These are phyloP conservation scores for Drosophila nr. perissopoda DNA, from an alignment of 2,888 invertebrate genomes.

Conservation along the genomic window DNA sequence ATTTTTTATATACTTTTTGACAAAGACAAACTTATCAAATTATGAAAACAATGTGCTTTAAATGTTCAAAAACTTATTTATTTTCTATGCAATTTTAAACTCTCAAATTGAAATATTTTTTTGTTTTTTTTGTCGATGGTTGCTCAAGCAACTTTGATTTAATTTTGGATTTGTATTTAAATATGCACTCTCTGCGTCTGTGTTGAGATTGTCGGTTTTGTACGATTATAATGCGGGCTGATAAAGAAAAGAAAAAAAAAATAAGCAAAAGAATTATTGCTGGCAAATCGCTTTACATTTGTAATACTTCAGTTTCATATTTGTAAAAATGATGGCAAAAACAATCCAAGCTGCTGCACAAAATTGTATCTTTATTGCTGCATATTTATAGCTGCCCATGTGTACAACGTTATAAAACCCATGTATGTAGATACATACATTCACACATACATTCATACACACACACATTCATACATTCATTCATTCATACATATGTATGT, in stretches of 20 bases:
- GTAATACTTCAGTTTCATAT: conserved; percentile 65
- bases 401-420: conserved; percentile 5
- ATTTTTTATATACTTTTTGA: conserved; percentile 38
- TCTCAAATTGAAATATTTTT: background rate
- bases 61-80: background rate
- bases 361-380: conserved; percentile 71
- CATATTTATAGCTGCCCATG: conserved; percentile 52
- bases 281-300: conserved; percentile 69
- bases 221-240: background rate
- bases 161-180: background rate
- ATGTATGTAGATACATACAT: conserved; percentile 2
- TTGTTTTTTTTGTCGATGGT: background rate
- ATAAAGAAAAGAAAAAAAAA: background rate
- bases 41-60: background rate
- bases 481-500: background rate
- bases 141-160: background rate
- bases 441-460: conserved; percentile 11
- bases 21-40: conserved; percentile 16
- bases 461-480: conserved; percentile 20
- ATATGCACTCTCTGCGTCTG: background rate
- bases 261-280: conserved; percentile 38
- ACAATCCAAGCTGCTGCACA: conserved; percentile 50
- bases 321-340: conserved; percentile 46
- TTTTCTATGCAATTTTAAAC: background rate
- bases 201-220: background rate